These are phyloP conservation scores for Pocota personata DNA, from an alignment of 2,888 invertebrate species.

Conservation along the genomic window DNA sequence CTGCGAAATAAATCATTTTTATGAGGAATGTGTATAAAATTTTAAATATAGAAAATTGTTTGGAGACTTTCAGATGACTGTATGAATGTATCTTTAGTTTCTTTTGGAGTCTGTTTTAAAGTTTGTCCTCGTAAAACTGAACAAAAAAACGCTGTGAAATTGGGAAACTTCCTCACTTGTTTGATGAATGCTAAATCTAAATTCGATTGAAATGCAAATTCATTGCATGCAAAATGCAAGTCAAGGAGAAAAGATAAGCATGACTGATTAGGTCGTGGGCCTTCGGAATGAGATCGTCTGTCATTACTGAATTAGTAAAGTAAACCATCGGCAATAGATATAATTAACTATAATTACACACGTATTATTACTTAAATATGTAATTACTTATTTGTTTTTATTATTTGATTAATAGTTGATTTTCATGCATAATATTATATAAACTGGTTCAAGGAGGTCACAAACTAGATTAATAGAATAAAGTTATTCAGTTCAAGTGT, in stretches of 20 bases:
- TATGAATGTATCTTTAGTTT: background rate
- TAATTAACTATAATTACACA: background rate
- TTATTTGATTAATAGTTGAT: background rate
- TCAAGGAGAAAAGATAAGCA: slow-evolving; percentile 7
- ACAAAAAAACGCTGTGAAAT: background rate
- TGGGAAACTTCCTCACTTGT: slow-evolving; percentile 2
- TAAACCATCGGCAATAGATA: background rate
- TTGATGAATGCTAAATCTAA: slow-evolving; percentile 11
- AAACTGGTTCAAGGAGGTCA: slow-evolving; percentile 2
- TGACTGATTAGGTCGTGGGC: background rate
- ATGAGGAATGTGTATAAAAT: slow-evolving; percentile 32
- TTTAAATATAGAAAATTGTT: slow-evolving; percentile 16
- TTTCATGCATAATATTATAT: background rate
- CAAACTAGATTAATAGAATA: background rate
- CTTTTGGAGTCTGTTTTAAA: background rate
- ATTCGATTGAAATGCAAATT: slow-evolving; percentile 5
- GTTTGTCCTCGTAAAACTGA: background rate
- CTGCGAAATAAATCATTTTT: slow-evolving; percentile 33
- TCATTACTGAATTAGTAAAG: background rate
- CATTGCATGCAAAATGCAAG: slow-evolving; percentile 2
- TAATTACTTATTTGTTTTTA: background rate
- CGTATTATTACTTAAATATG: background rate
- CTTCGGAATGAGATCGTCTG: background rate
- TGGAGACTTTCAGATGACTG: background rate
- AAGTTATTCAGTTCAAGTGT: background rate